Evolutionary conservation across 2,113 vertebrate genomes (phyloP).

Genomic region (Ageneiosus marmoratus): DNA sequence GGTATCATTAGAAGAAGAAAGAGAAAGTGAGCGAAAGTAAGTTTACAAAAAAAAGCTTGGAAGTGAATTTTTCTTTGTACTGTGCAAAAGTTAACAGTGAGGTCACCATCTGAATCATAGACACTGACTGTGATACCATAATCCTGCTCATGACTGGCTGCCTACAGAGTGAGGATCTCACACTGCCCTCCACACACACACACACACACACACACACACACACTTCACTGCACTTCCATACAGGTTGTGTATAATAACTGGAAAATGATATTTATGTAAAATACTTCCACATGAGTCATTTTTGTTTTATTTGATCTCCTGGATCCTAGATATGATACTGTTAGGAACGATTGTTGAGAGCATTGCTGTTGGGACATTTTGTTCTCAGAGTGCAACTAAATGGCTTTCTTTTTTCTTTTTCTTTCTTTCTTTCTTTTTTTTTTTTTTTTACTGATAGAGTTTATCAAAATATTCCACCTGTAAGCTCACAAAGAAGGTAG

Average conservation of each 20-base stretch:
- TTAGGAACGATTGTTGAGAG: neutral
- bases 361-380: neutral
- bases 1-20: no score
- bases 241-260: neutral
- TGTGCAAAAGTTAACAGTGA: neutral
- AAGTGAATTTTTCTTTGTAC: no score
- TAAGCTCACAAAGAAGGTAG: neutral
- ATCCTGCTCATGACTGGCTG: neutral
- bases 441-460: neutral
- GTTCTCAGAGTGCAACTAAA: neutral
- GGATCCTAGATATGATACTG: neutral
- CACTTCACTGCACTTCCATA: neutral
- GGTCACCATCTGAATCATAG: neutral
- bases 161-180: no score
- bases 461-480: neutral
- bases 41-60: no score
- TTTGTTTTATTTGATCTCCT: no score
- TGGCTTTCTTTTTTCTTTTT: neutral
- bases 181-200: no score
- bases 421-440: no score
- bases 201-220: neutral
- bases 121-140: neutral
- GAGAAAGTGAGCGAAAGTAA: no score
- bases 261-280: neutral
- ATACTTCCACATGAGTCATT: neutral